These are phyloP conservation scores for Troides helena DNA, from an alignment of 2,888 invertebrate genomes.

Conservation along the genomic window DNA sequence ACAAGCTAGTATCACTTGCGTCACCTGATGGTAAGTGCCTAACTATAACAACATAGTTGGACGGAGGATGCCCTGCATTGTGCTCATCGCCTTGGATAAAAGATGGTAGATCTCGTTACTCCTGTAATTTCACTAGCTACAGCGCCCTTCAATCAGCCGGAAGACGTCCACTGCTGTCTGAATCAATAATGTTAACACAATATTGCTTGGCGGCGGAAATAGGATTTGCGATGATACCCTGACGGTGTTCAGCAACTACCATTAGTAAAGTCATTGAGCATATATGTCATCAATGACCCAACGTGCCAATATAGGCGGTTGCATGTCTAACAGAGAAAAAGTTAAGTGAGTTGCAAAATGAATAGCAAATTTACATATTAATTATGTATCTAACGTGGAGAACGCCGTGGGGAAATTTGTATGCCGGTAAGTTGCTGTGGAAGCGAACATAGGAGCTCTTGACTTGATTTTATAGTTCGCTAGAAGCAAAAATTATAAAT, in stretches of 20 bases:
- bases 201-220: too few species aligned
- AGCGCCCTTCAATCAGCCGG: too few species aligned
- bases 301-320: neutral
- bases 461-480: conserved; percentile 14
- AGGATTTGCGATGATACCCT: too few species aligned
- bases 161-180: too few species aligned
- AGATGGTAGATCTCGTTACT: too few species aligned
- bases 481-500: neutral
- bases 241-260: too few species aligned
- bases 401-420: conserved; percentile 15
- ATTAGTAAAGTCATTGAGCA: neutral
- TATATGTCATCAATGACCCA: neutral
- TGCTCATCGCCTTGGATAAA: too few species aligned
- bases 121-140: too few species aligned
- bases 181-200: too few species aligned
- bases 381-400: conserved; percentile 15
- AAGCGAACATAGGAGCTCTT: conserved; percentile 8
- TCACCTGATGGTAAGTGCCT: neutral
- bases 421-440: conserved; percentile 1
- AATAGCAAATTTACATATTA: conserved; percentile 15
- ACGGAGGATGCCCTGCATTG: too few species aligned
- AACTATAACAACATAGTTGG: neutral
- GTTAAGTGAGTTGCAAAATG: conserved; percentile 13
- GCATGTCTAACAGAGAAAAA: neutral
- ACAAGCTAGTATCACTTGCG: too few species aligned